Evolutionary conservation across 2,113 vertebrate genomes (phyloP).

Genomic region (Pseudolaguvia tuberculata): DNA sequence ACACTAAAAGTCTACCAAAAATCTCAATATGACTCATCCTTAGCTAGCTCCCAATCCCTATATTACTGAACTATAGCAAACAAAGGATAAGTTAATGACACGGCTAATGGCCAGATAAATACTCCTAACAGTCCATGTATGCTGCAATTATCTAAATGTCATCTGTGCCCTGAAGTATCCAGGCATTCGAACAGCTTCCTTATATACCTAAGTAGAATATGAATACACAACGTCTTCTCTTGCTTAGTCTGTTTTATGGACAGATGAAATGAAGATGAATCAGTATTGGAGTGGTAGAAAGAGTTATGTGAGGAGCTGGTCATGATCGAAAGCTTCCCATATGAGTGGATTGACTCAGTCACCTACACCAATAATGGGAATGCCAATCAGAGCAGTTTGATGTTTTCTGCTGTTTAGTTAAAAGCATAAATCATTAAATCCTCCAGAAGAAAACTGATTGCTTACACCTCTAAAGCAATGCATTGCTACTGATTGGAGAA

Average conservation of each 20-base stretch:
- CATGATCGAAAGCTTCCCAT: slow-evolving; percentile 3
- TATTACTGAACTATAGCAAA: slow-evolving; percentile 3
- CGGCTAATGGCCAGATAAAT: slow-evolving; percentile 13
- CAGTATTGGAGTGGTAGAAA: slow-evolving; percentile 6
- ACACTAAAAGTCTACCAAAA: not conserved
- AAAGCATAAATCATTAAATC: not conserved
- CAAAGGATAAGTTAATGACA: slow-evolving; percentile 13
- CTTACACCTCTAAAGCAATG: not conserved
- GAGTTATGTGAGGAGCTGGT: slow-evolving; percentile 2
- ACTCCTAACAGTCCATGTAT: slow-evolving; percentile 10
- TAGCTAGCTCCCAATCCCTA: not conserved
- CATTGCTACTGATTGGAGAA: not conserved
- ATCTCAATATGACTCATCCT: not conserved
- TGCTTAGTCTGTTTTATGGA: slow-evolving; percentile 14
- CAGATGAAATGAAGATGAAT: slow-evolving; percentile 28
- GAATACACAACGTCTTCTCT: slow-evolving; percentile 1
- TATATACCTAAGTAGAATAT: not conserved
- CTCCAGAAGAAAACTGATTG: not conserved
- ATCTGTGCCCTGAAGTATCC: not conserved
- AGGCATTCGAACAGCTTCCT: slow-evolving; percentile 1
- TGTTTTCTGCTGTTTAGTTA: not conserved
- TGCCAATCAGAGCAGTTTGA: slow-evolving; percentile 9
- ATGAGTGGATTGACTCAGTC: slow-evolving; percentile 11
- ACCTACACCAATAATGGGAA: slow-evolving; percentile 20
- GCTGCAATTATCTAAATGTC: slow-evolving; percentile 16